Evolutionary conservation across 2,888 invertebrate genomes (phyloP).

Genomic region (Bembecia ichneumoniformis): DNA sequence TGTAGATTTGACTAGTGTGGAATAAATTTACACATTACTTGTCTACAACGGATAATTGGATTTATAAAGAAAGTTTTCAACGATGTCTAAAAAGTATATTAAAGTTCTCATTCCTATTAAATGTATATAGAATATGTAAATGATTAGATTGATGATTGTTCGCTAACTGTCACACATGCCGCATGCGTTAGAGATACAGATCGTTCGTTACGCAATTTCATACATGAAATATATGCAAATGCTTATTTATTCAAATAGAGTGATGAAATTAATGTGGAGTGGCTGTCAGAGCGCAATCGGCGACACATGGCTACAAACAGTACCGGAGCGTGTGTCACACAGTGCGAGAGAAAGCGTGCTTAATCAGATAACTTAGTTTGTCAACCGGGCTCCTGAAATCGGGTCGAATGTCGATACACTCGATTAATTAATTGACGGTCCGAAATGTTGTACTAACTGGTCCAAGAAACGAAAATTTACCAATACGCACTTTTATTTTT

Average conservation of each 20-base stretch:
- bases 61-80: too few species aligned
- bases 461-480: slow-evolving; percentile 46
- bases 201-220: slow-evolving; percentile 37
- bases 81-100: too few species aligned
- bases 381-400: slow-evolving; percentile 71
- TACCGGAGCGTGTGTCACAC: slow-evolving; percentile 35
- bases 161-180: slow-evolving; percentile 33
- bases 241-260: slow-evolving; percentile 62
- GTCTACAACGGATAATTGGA: too few species aligned
- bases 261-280: slow-evolving; percentile 61
- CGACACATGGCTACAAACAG: slow-evolving; percentile 30
- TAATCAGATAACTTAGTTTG: slow-evolving; percentile 71
- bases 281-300: slow-evolving; percentile 45
- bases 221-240: slow-evolving; percentile 48
- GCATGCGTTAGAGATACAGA: slow-evolving; percentile 34
- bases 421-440: slow-evolving; percentile 70
- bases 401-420: slow-evolving; percentile 71
- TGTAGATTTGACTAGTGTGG: too few species aligned
- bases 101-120: too few species aligned
- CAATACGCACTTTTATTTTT: slow-evolving; percentile 1
- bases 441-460: slow-evolving; percentile 62
- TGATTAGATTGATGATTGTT: slow-evolving; percentile 32
- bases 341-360: slow-evolving; percentile 66
- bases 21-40: too few species aligned
- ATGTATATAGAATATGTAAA: not conserved